phyloP scores from a whole-genome alignment of 2,797 vertebrate species.

The Bradypodion pumilum region DNA sequence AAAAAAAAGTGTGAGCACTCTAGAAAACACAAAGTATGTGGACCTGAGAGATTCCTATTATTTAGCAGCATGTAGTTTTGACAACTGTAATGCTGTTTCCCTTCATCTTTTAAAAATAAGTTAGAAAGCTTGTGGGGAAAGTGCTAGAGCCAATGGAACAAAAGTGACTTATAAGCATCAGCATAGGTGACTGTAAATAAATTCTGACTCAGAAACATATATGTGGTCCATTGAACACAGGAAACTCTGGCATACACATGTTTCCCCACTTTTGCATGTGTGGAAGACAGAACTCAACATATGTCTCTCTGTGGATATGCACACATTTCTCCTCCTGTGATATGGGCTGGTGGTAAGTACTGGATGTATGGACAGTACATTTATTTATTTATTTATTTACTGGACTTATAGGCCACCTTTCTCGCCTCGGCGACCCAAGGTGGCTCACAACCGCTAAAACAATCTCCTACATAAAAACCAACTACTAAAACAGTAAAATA shows the following conservation, averaged over 20 bases:
- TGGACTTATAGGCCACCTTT: no score
- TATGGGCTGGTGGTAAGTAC: not conserved
- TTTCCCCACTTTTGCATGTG: not conserved
- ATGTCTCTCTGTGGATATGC: not conserved
- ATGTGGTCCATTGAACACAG: not conserved
- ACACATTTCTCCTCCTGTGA: not conserved
- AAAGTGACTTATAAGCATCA: not conserved
- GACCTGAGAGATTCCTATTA: not conserved
- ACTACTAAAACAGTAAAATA: no score
- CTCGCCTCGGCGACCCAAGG: no score
- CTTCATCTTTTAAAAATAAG: conserved; percentile 15
- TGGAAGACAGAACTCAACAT: not conserved
- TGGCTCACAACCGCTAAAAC: no score
- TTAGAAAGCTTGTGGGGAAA: not conserved
- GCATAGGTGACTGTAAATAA: not conserved
- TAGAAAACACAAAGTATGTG: conserved; percentile 13
- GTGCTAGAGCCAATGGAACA: not conserved
- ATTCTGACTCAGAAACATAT: not conserved
- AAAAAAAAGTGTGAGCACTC: not conserved
- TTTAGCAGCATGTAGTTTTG: not conserved
- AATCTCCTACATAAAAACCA: no score
- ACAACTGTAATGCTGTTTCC: not conserved
- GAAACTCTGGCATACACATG: not conserved
- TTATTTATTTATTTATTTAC: no score
- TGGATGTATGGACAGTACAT: not conserved